phyloP scores from a whole-genome alignment of 2,113 vertebrate species.

The Theristicus caerulescens region DNA sequence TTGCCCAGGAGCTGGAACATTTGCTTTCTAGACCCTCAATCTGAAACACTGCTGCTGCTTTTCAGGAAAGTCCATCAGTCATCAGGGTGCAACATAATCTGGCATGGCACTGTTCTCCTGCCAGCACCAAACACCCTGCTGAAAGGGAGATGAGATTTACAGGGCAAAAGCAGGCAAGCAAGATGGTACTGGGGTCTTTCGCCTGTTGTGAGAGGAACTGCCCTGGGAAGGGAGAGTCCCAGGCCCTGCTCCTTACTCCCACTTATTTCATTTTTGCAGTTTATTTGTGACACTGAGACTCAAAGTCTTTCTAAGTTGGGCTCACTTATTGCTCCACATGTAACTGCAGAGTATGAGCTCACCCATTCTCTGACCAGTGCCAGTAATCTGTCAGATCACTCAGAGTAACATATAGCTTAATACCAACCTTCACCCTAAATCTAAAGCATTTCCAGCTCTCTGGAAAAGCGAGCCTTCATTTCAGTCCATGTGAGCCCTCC shows the following conservation, averaged over 20 bases:
- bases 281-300: background rate
- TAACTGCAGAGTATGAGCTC: background rate
- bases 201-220: background rate
- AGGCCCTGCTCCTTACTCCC: background rate
- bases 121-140: background rate
- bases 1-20: background rate
- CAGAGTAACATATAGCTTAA: background rate
- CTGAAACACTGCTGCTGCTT: background rate
- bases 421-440: background rate
- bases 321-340: background rate
- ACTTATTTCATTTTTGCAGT: background rate
- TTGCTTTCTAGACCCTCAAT: background rate
- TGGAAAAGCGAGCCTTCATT: background rate
- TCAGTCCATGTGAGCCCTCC: background rate
- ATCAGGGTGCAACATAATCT: background rate
- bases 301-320: background rate
- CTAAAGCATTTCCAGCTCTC: background rate
- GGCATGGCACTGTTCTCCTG: background rate
- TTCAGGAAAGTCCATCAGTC: background rate
- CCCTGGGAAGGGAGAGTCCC: background rate
- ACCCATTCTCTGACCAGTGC: background rate
- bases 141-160: background rate
- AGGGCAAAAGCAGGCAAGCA: background rate
- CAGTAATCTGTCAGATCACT: background rate
- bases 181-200: background rate